Evolutionary conservation across 2,797 vertebrate species (phyloP), one percentile per base, ranked within the genome.

Genomic region (Sebastes alutus): DNA sequence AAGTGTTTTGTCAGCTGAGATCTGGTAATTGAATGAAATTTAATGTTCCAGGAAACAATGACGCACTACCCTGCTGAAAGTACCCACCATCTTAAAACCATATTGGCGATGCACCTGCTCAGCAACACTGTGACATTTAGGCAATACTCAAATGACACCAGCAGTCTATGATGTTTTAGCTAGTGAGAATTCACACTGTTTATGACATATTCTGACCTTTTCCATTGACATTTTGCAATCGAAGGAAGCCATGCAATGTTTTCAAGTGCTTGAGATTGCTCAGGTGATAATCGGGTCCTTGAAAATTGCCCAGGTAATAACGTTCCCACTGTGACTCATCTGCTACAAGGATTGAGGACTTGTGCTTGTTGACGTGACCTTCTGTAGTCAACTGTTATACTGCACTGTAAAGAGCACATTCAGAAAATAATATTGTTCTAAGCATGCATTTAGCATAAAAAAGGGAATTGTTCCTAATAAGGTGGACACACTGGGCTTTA

Each of bases 191-290:
- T 20, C 65, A 63, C 77, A 69, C 29, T 23, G 65, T 83, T 83
- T 64, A 74, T 80, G 79, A 71, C 49, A 75, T 68, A 81, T 38
- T 79, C 62, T 89, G 88, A 90, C 83, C 87, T 91, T 90, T 86
- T 52, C 62, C 52, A 20, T 3, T 84, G 77, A 55, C 78, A 76
- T 85, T 89, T 88, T 56, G 66, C 58, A 67, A 68, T 64, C 58
- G 32, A 62, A 79, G 63, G 32, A 62, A 79, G 63, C 12, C 13
- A 14, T 38, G 56, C 67, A 42, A 54, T 8, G 23, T 78, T 73
- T 78, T 77, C 38, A 77, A 84, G 35, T 46, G 12, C 55, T 77
- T 65, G 32, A 84, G 72, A 83, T 46, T 35, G 16, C 54, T 4
- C 25, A 63, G 75, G 33, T 70, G 67, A 75, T 38, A 72, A 65